Evolutionary conservation across 2,888 invertebrate species (phyloP).

Genomic region (Dasypogon diadema): DNA sequence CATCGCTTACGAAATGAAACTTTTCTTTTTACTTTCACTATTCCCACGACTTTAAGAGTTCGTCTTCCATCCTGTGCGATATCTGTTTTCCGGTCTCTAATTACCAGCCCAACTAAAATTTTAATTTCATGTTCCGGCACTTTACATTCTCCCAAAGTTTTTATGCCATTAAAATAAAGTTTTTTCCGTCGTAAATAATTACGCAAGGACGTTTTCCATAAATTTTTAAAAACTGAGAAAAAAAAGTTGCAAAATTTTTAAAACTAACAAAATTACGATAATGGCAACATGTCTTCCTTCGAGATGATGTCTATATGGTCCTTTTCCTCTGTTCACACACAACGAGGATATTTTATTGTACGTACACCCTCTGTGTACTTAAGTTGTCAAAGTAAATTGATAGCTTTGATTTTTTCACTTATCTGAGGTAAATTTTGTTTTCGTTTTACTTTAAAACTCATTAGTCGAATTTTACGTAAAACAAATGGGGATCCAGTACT

Average conservation of each 20-base stretch:
- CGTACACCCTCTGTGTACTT: too few relatives aligned
- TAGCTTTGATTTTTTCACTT: conserved; percentile 17
- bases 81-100: conserved; percentile 37
- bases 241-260: conserved; percentile 12
- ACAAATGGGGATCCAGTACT: background rate
- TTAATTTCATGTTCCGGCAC: conserved; percentile 41
- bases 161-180: conserved; percentile 5
- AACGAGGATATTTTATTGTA: too few relatives aligned
- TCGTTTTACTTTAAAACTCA: background rate
- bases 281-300: conserved; percentile 28
- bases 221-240: conserved; percentile 28
- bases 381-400: conserved; percentile 34
- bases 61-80: background rate
- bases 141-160: conserved; percentile 31
- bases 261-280: conserved; percentile 34
- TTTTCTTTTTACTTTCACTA: background rate
- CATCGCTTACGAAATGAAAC: background rate
- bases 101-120: conserved; percentile 34
- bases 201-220: conserved; percentile 6
- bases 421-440: background rate
- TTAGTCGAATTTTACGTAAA: background rate
- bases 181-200: too few relatives aligned
- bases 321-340: background rate
- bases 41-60: background rate
- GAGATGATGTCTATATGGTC: background rate